Evolutionary conservation across 2,888 invertebrate species (phyloP), one percentile per base, ranked within the genome.

Genomic region (Melieria omissa): DNA sequence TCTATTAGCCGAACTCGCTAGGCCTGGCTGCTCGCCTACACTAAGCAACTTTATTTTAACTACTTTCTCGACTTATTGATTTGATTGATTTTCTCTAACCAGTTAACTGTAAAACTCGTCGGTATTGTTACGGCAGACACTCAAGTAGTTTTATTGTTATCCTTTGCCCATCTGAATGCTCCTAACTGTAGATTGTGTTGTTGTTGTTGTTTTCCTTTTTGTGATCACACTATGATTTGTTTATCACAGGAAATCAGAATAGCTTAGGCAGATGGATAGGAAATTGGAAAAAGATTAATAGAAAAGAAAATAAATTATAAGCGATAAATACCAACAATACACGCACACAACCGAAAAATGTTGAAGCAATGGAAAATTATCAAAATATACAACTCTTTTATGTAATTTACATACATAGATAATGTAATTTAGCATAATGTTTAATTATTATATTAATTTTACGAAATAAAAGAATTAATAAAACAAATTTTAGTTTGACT

Each of bases 401-500:
- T 54, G 29, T 61, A 54, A 71, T 70, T 70, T 73, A 64, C 76
- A 74, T 73, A 41, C 52, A 29, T 29, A 29, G 29, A 3, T 29
- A 29, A 29, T 29, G 29, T 29, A 29, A 29, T 64, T 61, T 72
- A 73, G 72, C 57, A 14, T 70, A 64, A 65, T 75, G 65, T 54
- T 62, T 54, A 68, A 65, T 72, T 74, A 74, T 74, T 74, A 65
- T 75, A 49, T 74, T 73, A 77, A 74, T 77, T 77, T 42, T 78
- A 77, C 72, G 57, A 74, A 73, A 73, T 72, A 76, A 75, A 71
- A 74, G 65, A 77, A 74, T 75, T 73, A 76, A 77, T 77, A 29
- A 1, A 29, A 29, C 29, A 29, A 29, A 67, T 71, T 71, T 71
- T 73, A 73, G 75, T 75, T 74, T 74, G 74, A 77, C 72, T 77